Evolutionary conservation across 2,888 invertebrate genomes (phyloP).

Genomic region (Gasteruption jaculator): DNA sequence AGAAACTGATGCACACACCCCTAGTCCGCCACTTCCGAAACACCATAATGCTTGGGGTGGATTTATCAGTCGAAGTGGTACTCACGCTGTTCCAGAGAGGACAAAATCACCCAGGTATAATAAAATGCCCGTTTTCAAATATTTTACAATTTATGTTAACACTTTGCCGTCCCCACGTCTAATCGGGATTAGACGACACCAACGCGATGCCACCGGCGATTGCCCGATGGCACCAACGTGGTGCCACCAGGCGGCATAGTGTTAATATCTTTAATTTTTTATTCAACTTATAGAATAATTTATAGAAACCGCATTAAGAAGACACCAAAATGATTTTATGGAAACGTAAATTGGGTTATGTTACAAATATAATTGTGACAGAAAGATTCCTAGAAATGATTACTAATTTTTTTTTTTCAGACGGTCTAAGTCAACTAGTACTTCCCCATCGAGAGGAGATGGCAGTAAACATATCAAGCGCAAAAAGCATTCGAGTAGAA

Average conservation of each 20-base stretch:
- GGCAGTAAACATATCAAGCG: slow-evolving; percentile 44
- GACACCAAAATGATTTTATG: background rate
- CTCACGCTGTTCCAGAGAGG: slow-evolving; percentile 44
- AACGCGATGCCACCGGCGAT: too few species aligned
- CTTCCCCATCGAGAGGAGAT: slow-evolving; percentile 41
- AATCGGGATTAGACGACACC: too few species aligned
- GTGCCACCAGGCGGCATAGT: too few species aligned
- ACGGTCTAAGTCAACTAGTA: slow-evolving; percentile 42
- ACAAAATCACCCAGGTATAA: slow-evolving; percentile 45
- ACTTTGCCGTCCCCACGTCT: too few species aligned
- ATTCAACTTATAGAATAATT: too few species aligned
- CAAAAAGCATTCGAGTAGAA: slow-evolving; percentile 49
- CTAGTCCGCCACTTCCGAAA: slow-evolving; percentile 53
- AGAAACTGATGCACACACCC: slow-evolving; percentile 55
- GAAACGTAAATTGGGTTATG: background rate
- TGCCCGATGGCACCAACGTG: too few species aligned
- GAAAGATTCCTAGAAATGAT: too few species aligned
- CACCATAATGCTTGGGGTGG: slow-evolving; percentile 68
- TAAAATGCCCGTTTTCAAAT: background rate
- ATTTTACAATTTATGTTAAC: background rate
- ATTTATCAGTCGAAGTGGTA: slow-evolving; percentile 58
- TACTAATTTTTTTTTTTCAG: slow-evolving; percentile 23
- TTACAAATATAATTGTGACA: background rate
- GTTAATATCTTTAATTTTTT: too few species aligned
- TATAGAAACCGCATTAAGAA: too few species aligned